Conservation (phyloP, 2,113 vertebrate species). For the Baryphthengus martii region DNA sequence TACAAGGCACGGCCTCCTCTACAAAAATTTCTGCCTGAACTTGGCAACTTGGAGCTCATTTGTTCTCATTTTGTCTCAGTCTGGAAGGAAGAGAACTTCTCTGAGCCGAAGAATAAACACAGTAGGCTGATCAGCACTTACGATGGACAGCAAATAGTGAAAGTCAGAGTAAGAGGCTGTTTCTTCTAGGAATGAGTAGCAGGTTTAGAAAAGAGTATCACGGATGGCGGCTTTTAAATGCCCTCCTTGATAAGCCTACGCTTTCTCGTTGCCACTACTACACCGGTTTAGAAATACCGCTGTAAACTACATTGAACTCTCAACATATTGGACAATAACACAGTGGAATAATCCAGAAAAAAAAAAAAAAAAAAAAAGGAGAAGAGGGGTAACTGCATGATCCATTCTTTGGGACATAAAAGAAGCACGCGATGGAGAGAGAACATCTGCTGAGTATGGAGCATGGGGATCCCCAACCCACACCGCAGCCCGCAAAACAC, state of each 20-base stretch:
- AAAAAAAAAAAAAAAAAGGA: no score
- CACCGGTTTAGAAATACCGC: neutral
- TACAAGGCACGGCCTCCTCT: neutral
- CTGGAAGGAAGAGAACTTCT: neutral
- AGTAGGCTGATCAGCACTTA: neutral
- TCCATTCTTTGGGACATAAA: neutral
- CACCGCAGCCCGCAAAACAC: neutral
- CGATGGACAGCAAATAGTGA: neutral
- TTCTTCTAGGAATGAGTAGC: neutral
- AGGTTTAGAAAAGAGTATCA: neutral
- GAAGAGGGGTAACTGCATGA: neutral
- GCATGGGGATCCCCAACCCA: neutral
- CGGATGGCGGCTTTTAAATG: neutral
- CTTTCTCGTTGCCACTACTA: neutral
- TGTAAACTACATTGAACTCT: neutral
- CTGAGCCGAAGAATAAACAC: neutral
- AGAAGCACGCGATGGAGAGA: fast-evolving
- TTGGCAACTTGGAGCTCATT: neutral
- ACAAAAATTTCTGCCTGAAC: neutral
- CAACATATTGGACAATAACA: neutral
- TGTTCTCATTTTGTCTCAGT: neutral
- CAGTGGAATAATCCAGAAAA: neutral
- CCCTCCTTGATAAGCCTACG: neutral
- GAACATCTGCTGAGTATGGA: neutral
- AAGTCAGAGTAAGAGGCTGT: neutral